phyloP scores from a whole-genome alignment of 2,113 vertebrate genomes.

The human (Homo sapiens) region GRCh38 chr13:24833001-24833500 shows the following conservation, averaged over 20 bases:
- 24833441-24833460: background rate
- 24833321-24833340: background rate
- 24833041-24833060: background rate
- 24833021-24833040: too few species aligned
- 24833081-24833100: background rate
- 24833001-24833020: too few species aligned
- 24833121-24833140: background rate
- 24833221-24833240: background rate
- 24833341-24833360: background rate
- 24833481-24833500: background rate
- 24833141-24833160: background rate
- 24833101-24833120: background rate
- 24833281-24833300: background rate
- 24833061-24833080: background rate
- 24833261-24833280: background rate
- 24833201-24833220: conserved; percentile 19
- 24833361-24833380: conserved; percentile 7
- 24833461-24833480: background rate
- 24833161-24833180: background rate
- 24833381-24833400: background rate
- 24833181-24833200: background rate
- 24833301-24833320: conserved; percentile 30
- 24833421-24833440: background rate
- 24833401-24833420: conserved; percentile 25
- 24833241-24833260: background rate